Percentiles rank a stretch among this genome's conserved stretches.
phyloP scores from a whole-genome alignment of 2,888 invertebrate species.

The Caenorhabditis uteleia region DNA sequence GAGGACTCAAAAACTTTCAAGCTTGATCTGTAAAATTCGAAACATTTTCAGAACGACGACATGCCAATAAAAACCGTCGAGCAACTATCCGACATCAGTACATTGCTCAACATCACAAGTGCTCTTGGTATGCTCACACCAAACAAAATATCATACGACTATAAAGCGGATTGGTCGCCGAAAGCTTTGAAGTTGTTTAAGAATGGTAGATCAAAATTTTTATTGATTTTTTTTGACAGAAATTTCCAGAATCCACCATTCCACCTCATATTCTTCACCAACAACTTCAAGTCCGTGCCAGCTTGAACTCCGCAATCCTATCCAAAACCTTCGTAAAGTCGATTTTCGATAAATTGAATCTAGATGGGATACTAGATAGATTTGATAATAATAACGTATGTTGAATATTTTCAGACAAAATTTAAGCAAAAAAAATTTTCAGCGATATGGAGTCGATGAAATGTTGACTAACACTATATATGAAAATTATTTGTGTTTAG shows the following conservation, averaged over 20 bases:
- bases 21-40: too few relatives aligned
- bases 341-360: conserved; percentile 3
- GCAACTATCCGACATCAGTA: background rate
- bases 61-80: background rate
- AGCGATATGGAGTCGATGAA: conserved; percentile 1
- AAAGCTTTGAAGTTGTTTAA: conserved; percentile 1
- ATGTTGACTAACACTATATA: background rate
- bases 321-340: background rate
- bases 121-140: background rate
- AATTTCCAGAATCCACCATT: background rate
- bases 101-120: conserved; percentile 1
- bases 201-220: background rate
- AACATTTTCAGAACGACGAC: conserved; percentile 3
- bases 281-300: background rate
- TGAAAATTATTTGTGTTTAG: background rate
- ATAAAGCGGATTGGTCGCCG: background rate
- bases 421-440: background rate
- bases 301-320: background rate
- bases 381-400: background rate
- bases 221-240: too few relatives aligned
- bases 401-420: background rate
- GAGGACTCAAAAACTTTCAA: too few relatives aligned
- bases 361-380: background rate
- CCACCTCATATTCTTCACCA: background rate
- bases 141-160: background rate